Conservation (phyloP, 2,888 invertebrate species). For the Uropetala carovei region DNA sequence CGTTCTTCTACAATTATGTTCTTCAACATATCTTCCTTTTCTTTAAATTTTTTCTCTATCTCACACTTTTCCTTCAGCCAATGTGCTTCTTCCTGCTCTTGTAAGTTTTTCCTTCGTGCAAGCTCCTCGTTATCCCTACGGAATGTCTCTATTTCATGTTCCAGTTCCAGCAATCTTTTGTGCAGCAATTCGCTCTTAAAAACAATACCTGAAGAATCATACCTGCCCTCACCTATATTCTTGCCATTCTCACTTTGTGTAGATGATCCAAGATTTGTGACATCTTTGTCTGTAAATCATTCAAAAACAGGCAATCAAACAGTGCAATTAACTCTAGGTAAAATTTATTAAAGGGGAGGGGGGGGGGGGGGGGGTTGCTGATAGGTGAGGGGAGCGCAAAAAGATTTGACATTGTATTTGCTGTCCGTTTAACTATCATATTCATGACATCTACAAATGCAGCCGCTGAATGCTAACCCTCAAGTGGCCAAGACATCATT, state of each 20-base stretch:
- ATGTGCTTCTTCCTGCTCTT: not conserved
- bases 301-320: no score
- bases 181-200: constrained; percentile 42
- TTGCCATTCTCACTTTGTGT: not conserved
- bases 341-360: no score
- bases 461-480: no score
- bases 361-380: no score
- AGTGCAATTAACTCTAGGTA: no score
- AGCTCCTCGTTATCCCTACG: constrained; percentile 47
- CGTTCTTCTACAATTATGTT: not conserved
- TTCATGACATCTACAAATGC: no score
- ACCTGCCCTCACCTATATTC: not conserved
- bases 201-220: not conserved
- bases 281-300: no score
- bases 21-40: constrained; percentile 36
- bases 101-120: constrained; percentile 23
- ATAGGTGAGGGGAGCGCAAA: no score
- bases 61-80: constrained; percentile 41
- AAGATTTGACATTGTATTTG: no score
- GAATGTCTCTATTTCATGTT: constrained; percentile 39
- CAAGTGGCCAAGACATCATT: no score
- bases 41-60: not conserved
- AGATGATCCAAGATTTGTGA: no score
- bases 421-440: no score
- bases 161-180: constrained; percentile 31